phyloP scores from a whole-genome alignment of 2,888 invertebrate genomes.

The Drosophila recens region DNA sequence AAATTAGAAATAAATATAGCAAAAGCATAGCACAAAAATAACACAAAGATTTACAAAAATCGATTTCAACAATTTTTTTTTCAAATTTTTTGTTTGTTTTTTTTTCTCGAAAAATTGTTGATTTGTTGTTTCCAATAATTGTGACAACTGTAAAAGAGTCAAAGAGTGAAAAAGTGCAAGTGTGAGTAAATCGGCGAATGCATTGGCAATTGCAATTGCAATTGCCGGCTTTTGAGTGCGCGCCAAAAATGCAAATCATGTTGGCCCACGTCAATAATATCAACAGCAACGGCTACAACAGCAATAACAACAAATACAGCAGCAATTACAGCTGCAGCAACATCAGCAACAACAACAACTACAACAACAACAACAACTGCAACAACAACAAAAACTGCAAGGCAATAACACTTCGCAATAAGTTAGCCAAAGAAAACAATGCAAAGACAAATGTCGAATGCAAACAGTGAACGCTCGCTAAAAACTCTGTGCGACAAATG shows the following conservation, averaged over 20 bases:
- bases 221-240: slow-evolving; percentile 52
- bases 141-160: slow-evolving; percentile 12
- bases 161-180: slow-evolving; percentile 2
- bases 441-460: slow-evolving; percentile 12
- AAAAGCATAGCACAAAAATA: neutral
- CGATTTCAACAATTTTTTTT: neutral
- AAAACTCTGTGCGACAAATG: neutral
- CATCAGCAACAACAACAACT: slow-evolving; percentile 4
- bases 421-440: slow-evolving; percentile 30
- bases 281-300: slow-evolving; percentile 25
- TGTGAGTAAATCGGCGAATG: slow-evolving; percentile 29
- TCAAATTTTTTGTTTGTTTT: neutral
- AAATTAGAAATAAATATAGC: neutral
- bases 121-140: slow-evolving; percentile 2
- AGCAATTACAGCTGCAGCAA: slow-evolving; percentile 17
- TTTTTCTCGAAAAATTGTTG: neutral
- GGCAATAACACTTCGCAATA: slow-evolving; percentile 39
- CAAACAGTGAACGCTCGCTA: slow-evolving; percentile 31
- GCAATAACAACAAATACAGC: slow-evolving; percentile 16
- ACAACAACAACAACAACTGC: too few species aligned
- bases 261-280: slow-evolving; percentile 34
- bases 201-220: neutral
- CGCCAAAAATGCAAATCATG: slow-evolving; percentile 64
- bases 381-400: slow-evolving; percentile 27
- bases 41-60: neutral